Base-by-base conservation (phyloP, 2,797 vertebrate species). In the Sphenopsis melanotis region DNA sequence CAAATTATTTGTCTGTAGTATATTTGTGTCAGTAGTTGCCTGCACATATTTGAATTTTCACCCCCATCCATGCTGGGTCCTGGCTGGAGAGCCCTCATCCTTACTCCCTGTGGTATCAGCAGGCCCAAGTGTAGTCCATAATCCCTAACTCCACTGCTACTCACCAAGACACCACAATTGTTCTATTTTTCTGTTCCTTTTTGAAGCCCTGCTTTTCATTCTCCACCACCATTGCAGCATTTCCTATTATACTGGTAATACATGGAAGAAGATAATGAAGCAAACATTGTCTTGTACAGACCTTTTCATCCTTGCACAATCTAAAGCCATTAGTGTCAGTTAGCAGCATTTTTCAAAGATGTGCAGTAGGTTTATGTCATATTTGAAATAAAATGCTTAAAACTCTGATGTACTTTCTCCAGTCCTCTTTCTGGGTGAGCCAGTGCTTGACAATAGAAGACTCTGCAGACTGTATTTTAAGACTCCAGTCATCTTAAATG, bases 311-410 rank as follows among this genome's bases (percentile, higher is more conserved):
- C 89, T 83, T 94, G 61, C 94, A 83, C 86, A 61, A 85, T 88
- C 89, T 94, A 71, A 93, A 96, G 86, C 93, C 93, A 79, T 94
- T 96, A 89, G 89, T 94, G 92, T 95, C 96, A 96, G 89, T 78
- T 93, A 93, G 90, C 61, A 83, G 92, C 77, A 10, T 72, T 97
- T 95, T 95, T 91, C 93, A 83, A 94, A 94, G 94, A 90, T 5
- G 34, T 68, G 87, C 74, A n/a, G 86, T 65, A 65, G 65, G 66
- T 95, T 95, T 90, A 77, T 95, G 93, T 81, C 95, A 61, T 78
- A 87, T 90, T 88, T 79, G 65, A 96, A 97, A 92, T 91, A 87
- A 90, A 96, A 87, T 84, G 60, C 81, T 95, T 89, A 61, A 83
- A 93, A 93, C 83, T 80, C 85, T 32, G 39, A 66, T 84, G 84